Base-by-base conservation (phyloP, 1,140 invertebrate species). In the Plutomurus gul region DNA sequence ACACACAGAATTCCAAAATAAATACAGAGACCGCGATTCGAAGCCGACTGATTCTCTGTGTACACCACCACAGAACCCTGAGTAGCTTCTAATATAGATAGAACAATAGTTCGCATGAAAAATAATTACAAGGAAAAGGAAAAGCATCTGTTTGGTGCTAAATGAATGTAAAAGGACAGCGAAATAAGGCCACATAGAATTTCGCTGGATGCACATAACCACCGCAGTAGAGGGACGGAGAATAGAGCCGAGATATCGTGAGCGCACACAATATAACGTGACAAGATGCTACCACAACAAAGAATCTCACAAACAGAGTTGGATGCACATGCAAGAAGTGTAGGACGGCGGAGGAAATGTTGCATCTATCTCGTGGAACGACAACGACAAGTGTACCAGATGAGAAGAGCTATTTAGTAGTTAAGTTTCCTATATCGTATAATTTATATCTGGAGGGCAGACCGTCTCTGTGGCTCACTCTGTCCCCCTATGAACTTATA, bases 371-470 rank as follows among this genome's bases (percentile, higher is more conserved):
- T 27, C 30, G 36, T 7, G 36, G 56, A 18, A 65, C 25, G 30
- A 30, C n/a, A 49, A 49, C 16, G 51, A 60, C 56, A 65, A 65
- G 56, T 65, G 56, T 65, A 33, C 27, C 56, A 65, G 56, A 65
- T 65, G 56, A 65, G 27, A 65, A n/a, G 16, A 65, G 56, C 36
- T 65, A 65, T 65, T 65, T 65, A 65, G n/a, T n/a, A n/a, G 56
- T 65, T 27, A 30, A 65, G 56, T 65, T 65, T 65, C 56, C 22
- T 25, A 27, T 27, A 56, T 56, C 25, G 20, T 65, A 65, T 65
- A 25, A 65, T 65, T 65, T 65, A 36, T 65, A 36, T 65, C 30
- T 65, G 51, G 16, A 30, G 56, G 16, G n/a, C 11, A 33, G 0
- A 43, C 10, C 27, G 56, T 30, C 36, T 65, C 30, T n/a, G 56